Evolutionary conservation across 1,140 invertebrate species (phyloP).

Genomic region (Bilobella aurantiaca): DNA sequence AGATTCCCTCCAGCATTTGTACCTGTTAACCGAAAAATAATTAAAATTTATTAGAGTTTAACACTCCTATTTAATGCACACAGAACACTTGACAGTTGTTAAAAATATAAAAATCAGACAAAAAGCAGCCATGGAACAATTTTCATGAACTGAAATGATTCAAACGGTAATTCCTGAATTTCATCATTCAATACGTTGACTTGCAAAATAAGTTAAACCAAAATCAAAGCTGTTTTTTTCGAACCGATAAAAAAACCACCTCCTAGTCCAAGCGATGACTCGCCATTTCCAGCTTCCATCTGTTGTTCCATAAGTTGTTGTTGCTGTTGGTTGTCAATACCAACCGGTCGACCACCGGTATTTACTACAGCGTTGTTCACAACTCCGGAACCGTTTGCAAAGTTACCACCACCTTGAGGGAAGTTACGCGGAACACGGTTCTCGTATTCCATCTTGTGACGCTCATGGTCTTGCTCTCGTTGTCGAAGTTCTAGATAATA

Average conservation of each 20-base stretch:
- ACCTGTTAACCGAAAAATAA: background rate
- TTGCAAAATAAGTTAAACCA: background rate
- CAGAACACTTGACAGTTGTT: background rate
- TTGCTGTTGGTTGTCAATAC: background rate
- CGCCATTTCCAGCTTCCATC: background rate
- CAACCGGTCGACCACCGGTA: background rate
- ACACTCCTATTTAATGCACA: too few relatives aligned
- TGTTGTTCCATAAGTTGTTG: background rate
- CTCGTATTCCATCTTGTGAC: conserved; percentile 77
- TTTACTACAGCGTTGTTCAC: background rate
- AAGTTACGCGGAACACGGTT: conserved; percentile 32
- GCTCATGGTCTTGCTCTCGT: conserved; percentile 73
- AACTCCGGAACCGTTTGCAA: background rate
- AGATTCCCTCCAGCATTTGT: conserved; percentile 1
- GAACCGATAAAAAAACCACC: background rate
- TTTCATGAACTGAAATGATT: conserved; percentile 6
- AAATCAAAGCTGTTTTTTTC: background rate
- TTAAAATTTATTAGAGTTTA: background rate
- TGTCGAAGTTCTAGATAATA: conserved; percentile 58
- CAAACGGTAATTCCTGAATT: conserved; percentile 27
- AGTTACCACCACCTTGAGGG: conserved; percentile 14
- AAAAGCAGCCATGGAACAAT: conserved; percentile 24
- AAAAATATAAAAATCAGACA: conserved; percentile 5
- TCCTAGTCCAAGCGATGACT: background rate
- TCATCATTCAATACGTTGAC: conserved; percentile 14